Evolutionary conservation across 2,888 invertebrate species (phyloP).

Genomic region (Scotopteryx bipunctaria): DNA sequence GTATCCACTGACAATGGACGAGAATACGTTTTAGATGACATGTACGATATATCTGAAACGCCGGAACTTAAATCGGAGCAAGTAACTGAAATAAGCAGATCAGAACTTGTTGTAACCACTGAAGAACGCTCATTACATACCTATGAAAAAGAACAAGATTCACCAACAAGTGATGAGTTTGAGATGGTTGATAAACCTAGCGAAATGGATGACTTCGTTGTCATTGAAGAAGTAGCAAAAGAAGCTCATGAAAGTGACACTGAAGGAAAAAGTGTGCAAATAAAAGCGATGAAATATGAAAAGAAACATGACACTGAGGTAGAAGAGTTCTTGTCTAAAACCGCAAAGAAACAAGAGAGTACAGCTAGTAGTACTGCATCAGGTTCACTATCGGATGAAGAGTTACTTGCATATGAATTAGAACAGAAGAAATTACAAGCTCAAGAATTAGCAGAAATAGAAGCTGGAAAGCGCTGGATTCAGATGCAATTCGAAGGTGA

Average conservation of each 20-base stretch:
- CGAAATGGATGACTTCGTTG: slow-evolving; percentile 93
- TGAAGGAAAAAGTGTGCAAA: slow-evolving; percentile 91
- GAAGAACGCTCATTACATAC: slow-evolving; percentile 83
- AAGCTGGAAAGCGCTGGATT: slow-evolving; percentile 93
- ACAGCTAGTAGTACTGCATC: slow-evolving; percentile 79
- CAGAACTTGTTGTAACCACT: slow-evolving; percentile 84
- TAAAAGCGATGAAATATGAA: slow-evolving; percentile 78
- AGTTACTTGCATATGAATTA: slow-evolving; percentile 85
- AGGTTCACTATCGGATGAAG: slow-evolving; percentile 84
- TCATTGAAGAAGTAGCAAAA: slow-evolving; percentile 93
- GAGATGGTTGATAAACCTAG: slow-evolving; percentile 94
- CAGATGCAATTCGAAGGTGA: slow-evolving; percentile 94
- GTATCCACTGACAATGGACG: slow-evolving; percentile 86
- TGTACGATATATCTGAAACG: slow-evolving; percentile 83
- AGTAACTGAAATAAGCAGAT: slow-evolving; percentile 73
- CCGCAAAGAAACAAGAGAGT: slow-evolving; percentile 86
- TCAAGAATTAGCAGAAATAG: slow-evolving; percentile 82
- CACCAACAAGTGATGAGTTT: slow-evolving; percentile 92
- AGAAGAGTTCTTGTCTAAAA: slow-evolving; percentile 87
- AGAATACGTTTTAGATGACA: slow-evolving; percentile 85
- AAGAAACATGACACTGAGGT: slow-evolving; percentile 88
- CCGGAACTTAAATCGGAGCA: slow-evolving; percentile 82
- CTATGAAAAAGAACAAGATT: slow-evolving; percentile 85
- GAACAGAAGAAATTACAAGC: slow-evolving; percentile 84
- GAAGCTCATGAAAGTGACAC: slow-evolving; percentile 92